These are phyloP conservation scores for Diaperis boleti DNA, from an alignment of 2,888 invertebrate species.

Conservation along the genomic window DNA sequence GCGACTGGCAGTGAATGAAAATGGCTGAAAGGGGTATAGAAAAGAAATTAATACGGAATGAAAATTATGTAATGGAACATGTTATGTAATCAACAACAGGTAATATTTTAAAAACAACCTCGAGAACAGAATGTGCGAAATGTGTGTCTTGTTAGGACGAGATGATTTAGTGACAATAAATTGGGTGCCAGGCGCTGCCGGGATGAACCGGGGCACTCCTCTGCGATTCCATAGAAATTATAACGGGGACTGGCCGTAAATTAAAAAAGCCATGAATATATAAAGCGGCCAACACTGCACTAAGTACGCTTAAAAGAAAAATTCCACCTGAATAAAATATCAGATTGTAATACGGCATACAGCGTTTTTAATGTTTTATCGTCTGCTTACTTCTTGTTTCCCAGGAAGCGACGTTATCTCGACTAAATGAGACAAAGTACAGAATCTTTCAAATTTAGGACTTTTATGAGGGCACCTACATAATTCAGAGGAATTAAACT, in stretches of 20 bases:
- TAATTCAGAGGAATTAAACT: constrained; percentile 43
- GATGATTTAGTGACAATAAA: constrained; percentile 31
- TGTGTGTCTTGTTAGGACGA: constrained; percentile 26
- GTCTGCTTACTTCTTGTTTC: constrained; percentile 35
- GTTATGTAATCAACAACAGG: too few relatives aligned
- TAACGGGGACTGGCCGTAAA: constrained; percentile 33
- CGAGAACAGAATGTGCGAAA: constrained; percentile 21
- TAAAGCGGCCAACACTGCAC: constrained; percentile 37
- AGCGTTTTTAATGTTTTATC: constrained; percentile 42
- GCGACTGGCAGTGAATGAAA: too few relatives aligned
- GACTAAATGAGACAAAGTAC: constrained; percentile 12
- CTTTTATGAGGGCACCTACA: constrained; percentile 31
- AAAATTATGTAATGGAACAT: too few relatives aligned
- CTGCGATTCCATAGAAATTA: constrained; percentile 26
- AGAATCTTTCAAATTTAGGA: constrained; percentile 31
- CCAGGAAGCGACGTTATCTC: constrained; percentile 30
- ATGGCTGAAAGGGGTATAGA: too few relatives aligned
- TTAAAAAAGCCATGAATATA: constrained; percentile 43
- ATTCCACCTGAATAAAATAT: constrained; percentile 43
- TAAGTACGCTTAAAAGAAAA: constrained; percentile 28
- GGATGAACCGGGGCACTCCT: constrained; percentile 4
- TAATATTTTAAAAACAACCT: constrained; percentile 20
- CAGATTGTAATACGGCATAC: constrained; percentile 41
- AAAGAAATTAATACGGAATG: too few relatives aligned
- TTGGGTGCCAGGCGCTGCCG: constrained; percentile 12